Conservation (phyloP, 37 sponge, comb jelly and placozoan species). For the Spongilla lacustris region DNA sequence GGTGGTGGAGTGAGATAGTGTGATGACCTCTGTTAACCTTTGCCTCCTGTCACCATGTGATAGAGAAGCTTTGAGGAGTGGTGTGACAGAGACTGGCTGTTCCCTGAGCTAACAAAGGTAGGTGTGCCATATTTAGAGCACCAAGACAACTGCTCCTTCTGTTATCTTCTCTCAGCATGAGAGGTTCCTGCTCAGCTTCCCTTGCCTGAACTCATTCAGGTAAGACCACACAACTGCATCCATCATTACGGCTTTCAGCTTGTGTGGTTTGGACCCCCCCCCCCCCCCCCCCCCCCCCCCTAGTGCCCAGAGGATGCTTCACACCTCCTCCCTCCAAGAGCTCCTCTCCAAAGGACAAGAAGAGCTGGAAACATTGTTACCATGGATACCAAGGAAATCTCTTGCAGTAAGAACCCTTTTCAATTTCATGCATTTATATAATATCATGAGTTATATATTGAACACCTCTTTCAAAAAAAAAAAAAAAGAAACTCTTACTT, state of each 20-base stretch:
- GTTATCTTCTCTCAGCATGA: slow-evolving; percentile 55
- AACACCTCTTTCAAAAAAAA: no score
- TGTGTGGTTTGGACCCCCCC: no score
- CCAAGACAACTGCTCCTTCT: background rate
- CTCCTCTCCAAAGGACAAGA: slow-evolving; percentile 10
- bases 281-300: background rate
- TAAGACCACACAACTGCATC: slow-evolving; percentile 2
- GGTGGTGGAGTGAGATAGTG: background rate
- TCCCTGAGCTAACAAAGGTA: slow-evolving; percentile 45
- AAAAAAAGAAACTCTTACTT: no score
- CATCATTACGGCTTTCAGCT: background rate
- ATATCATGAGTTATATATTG: background rate
- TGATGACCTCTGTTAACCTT: background rate
- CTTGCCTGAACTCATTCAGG: slow-evolving; percentile 74
- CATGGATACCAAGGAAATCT: slow-evolving; percentile 37
- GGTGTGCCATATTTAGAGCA: background rate
- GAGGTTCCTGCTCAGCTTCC: slow-evolving; percentile 55
- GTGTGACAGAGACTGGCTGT: slow-evolving; percentile 47
- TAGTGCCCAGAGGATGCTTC: slow-evolving; percentile 61
- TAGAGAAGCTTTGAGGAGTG: slow-evolving; percentile 20
- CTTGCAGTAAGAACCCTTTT: slow-evolving; percentile 1
- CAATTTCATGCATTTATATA: background rate
- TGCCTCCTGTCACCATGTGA: background rate
- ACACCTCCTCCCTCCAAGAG: slow-evolving; percentile 13
- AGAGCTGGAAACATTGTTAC: slow-evolving; percentile 4